Evolutionary conservation across 2,888 invertebrate species (phyloP).

Genomic region (Drosophila nigritarsus): DNA sequence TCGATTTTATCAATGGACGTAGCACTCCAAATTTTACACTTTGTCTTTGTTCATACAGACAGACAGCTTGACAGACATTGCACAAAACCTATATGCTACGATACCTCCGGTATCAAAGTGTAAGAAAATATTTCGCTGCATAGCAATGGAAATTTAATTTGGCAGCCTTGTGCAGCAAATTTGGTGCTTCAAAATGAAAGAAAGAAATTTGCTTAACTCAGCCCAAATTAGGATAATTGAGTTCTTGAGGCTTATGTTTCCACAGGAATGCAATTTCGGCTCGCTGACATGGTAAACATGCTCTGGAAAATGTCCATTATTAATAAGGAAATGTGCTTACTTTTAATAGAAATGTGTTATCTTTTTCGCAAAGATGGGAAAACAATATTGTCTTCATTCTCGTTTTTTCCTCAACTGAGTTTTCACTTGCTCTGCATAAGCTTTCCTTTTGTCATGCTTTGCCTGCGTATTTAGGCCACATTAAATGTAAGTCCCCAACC

Average conservation of each 20-base stretch:
- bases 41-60: too few species aligned
- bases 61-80: too few species aligned
- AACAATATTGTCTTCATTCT: background rate
- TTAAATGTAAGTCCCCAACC: background rate
- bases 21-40: too few species aligned
- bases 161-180: slow-evolving; percentile 23
- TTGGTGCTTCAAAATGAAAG: slow-evolving; percentile 9
- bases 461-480: background rate
- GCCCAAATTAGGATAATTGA: slow-evolving; percentile 3
- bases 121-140: background rate
- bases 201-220: background rate
- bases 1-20: too few species aligned
- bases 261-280: background rate
- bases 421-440: background rate
- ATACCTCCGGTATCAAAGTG: too few species aligned
- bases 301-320: background rate
- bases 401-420: background rate
- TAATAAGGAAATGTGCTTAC: background rate
- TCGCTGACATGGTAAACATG: background rate
- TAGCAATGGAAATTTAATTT: slow-evolving; percentile 32
- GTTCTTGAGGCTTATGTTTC: background rate
- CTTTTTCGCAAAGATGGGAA: background rate
- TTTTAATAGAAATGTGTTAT: background rate
- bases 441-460: background rate
- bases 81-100: too few species aligned